Conservation (phyloP, 2,797 vertebrate species). For the Thripadectes ignobilis region DNA sequence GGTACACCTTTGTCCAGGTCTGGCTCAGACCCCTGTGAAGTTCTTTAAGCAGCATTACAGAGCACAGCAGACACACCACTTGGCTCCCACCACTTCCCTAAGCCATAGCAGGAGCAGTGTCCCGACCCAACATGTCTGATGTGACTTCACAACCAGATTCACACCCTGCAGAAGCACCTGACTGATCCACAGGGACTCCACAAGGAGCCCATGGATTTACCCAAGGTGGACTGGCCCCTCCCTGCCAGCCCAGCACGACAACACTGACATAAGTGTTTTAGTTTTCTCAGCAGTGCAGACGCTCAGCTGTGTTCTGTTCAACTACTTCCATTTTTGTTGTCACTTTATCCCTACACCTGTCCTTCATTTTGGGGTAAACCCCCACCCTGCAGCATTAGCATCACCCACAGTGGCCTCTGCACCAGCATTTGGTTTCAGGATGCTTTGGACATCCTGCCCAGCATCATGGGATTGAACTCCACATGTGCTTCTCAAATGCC, state of each 20-base stretch:
- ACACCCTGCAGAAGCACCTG: rapidly evolving
- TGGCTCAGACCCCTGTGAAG: neutral
- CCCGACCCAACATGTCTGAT: rapidly evolving
- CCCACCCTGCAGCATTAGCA: too few relatives aligned
- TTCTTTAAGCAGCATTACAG: neutral
- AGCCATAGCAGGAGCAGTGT: rapidly evolving
- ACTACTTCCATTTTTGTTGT: neutral
- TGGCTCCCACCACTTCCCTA: neutral
- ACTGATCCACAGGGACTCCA: neutral
- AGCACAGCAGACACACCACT: neutral
- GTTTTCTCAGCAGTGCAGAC: neutral
- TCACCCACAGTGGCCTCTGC: neutral
- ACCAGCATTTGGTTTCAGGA: rapidly evolving
- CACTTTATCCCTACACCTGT: neutral
- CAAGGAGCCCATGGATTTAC: neutral
- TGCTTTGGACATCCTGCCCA: neutral
- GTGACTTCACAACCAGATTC: neutral
- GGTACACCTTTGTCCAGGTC: rapidly evolving
- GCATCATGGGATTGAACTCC: neutral
- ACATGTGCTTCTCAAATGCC: neutral
- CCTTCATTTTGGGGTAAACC: neutral
- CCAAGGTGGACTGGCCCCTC: neutral
- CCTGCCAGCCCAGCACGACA: neutral
- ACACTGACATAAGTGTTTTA: neutral
- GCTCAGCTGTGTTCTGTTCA: neutral